Evolutionary conservation across 2,797 vertebrate species (phyloP), one percentile per base, ranked within the genome.

Genomic region (Sphenodon punctatus): DNA sequence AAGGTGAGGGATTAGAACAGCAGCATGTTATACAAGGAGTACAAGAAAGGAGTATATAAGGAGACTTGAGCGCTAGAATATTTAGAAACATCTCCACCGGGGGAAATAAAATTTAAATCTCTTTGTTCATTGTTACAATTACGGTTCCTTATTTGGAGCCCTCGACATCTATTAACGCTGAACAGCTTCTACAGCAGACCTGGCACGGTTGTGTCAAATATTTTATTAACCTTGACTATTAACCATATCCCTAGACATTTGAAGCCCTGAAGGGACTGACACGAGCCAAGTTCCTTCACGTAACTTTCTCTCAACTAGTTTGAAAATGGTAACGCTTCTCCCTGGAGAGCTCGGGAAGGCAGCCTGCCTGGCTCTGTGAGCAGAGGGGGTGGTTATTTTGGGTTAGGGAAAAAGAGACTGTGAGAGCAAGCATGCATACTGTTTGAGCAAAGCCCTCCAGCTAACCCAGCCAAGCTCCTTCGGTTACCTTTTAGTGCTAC

Each of bases 221-320:
- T 82, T 87, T 85, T 84, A 87, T 80, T 88, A 85, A 88, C 60
- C 63, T 55, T 84, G 81, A 75, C 82, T 76, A 73, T 55, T 68
- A 85, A 77, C 42, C 69, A 72, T 32, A 41, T 49, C 78, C 64
- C 74, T 8, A 10, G 75, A 72, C 36, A 22, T 8, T 32, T 4
- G 61, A 53, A 68, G 34, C 59, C 83, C 75, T 20, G 53, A 8
- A 69, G 67, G 76, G 80, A 53, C 55, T 25, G 20, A 1, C 0
- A 20, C 0, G 1, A 86, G 74, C 63, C 67, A 48, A 66, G 27
- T 45, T 65, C 66, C 75, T n/a, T 55, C 55, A 51, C 55, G n/a
- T 17, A 79, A 72, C 71, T 80, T 49, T 32, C 76, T 22, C 74
- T 66, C 59, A 67, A 48, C 46, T 34, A 2, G 73, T 68, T 46